phyloP scores from a whole-genome alignment of 2,888 invertebrate species.

The Drosophila setosimentum region DNA sequence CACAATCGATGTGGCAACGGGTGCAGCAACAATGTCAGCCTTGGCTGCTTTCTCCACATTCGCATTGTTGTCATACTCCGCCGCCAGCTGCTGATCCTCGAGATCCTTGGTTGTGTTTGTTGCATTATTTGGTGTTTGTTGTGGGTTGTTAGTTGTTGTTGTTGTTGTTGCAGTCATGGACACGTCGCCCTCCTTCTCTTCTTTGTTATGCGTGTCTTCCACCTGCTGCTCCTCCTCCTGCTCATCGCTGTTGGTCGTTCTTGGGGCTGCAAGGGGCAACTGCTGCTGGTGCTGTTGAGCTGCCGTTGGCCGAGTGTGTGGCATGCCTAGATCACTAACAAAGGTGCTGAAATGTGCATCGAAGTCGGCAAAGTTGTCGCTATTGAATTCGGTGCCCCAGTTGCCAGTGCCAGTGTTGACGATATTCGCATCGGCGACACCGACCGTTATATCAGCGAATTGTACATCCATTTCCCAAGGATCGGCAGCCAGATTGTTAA shows the following conservation, averaged over 20 bases:
- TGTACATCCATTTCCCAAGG: conserved; percentile 82
- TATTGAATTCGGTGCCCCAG: conserved; percentile 81
- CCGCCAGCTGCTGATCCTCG: conserved; percentile 41
- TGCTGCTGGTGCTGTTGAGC: conserved; percentile 12
- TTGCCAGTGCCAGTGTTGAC: conserved; percentile 53
- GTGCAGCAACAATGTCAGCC: conserved; percentile 40
- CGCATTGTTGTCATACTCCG: conserved; percentile 83
- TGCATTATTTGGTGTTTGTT: conserved; percentile 12
- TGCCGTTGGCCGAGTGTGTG: conserved; percentile 32
- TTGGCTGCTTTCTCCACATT: conserved; percentile 80
- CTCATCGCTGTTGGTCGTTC: conserved; percentile 17
- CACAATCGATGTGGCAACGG: conserved; percentile 54
- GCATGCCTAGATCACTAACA: conserved; percentile 77
- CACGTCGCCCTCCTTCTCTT: conserved; percentile 41
- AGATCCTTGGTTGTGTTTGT: conserved; percentile 19
- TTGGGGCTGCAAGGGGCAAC: conserved; percentile 18
- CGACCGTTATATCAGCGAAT: conserved; percentile 72
- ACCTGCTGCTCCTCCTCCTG: not conserved
- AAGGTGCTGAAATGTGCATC: conserved; percentile 83
- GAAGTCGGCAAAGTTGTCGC: conserved; percentile 84
- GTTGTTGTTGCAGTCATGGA: conserved; percentile 26
- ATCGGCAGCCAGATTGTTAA: conserved; percentile 66
- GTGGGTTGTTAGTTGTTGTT: conserved; percentile 10
- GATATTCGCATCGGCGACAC: conserved; percentile 43
- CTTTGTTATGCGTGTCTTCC: not conserved